Evolutionary conservation across 2,113 vertebrate species (phyloP).

Genomic region (Copsychus sechellarum): DNA sequence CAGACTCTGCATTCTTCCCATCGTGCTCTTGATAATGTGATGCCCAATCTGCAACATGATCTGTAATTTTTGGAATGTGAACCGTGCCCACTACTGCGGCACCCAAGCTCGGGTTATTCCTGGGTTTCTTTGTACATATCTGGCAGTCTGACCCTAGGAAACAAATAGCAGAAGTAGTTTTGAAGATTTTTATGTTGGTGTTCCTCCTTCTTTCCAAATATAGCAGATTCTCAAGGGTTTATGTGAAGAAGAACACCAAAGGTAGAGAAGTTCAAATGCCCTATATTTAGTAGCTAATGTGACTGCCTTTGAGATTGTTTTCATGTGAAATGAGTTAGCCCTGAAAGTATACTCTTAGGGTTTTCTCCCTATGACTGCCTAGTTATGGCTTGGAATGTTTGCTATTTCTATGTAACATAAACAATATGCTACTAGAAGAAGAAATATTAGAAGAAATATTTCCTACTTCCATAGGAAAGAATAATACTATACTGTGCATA

Average conservation of each 20-base stretch:
- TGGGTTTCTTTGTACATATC: not conserved
- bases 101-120: not conserved
- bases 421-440: not conserved
- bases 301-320: not conserved
- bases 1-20: not conserved
- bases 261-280: conserved; percentile 9
- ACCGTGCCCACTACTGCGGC: not conserved
- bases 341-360: not conserved
- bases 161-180: conserved; percentile 20
- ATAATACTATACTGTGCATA: not conserved
- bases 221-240: not conserved
- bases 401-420: not conserved
- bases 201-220: conserved; percentile 16
- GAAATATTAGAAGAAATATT: not conserved
- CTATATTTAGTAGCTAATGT: not conserved
- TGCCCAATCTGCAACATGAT: not conserved
- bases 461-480: not conserved
- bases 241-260: not conserved
- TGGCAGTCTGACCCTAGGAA: not conserved
- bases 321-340: not conserved
- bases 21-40: not conserved
- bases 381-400: not conserved
- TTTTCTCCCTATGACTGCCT: not conserved
- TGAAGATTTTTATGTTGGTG: not conserved
- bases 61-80: not conserved